Base-by-base conservation (phyloP, 2,888 invertebrate species). In the Ceraclea dissimilis region DNA sequence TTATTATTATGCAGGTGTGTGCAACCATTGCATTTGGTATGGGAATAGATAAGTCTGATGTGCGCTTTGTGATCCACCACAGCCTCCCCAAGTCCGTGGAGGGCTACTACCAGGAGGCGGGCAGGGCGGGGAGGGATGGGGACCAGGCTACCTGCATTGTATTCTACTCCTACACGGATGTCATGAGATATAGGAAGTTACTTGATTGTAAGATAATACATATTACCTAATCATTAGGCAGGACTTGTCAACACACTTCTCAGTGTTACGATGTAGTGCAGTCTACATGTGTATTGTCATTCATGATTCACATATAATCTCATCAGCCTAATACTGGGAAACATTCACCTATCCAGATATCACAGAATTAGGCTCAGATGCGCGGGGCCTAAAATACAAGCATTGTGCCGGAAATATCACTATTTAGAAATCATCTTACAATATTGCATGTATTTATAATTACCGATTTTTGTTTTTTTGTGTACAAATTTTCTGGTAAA, bases 11-110 rank as follows among this genome's bases (percentile, higher is more conserved):
- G 16, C 62, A 78, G 69, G 91, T 98, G 53, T 96, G 96, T 67
- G 98, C 98, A 1, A 99, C 99, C 0, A 91, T 98, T 65, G 98
- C 98, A 1, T 99, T 99, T 77, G 94, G 94, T 26, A 98, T 99
- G 98, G 98, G 98, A 17, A 96, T 99, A 60, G 98, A 99, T 74
- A 99, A 99, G 68, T 92, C 97, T 1, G 93, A 98, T 77, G 90
- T 97, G 10, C 86, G 96, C 2, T 96, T 85, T 75, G 97, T 97
- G 2, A 82, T 97, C 54, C 97, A 97, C 71, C 91, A 89, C 72
- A 88, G 93, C 2, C 68, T 97, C 67, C 95, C 97, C 33, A 95
- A 95, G 76, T 93, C 93, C 1, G 88, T 97, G 64, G 97, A 98
- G 73, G 94, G 93, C 0, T 97, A 93, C 71, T 98, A 98, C 75